phyloP scores from a whole-genome alignment of 2,113 vertebrate genomes.

The Stercorarius parasiticus region DNA sequence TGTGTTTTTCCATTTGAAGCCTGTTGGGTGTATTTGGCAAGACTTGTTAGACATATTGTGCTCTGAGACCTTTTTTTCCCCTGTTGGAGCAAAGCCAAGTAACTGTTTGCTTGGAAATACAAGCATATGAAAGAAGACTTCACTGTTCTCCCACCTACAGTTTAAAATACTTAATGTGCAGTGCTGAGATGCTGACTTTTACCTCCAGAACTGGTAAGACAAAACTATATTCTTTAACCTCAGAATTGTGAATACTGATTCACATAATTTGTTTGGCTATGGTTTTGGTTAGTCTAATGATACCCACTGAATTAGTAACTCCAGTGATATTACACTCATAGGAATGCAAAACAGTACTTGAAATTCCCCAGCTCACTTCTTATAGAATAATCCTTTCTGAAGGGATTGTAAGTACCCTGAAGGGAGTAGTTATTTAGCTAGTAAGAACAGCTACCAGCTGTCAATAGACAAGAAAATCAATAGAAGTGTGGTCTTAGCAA shows the following conservation, averaged over 20 bases:
- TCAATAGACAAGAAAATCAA: neutral
- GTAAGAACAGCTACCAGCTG: neutral
- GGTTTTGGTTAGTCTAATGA: neutral
- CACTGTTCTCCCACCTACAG: neutral
- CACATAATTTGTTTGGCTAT: neutral
- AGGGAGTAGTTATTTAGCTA: neutral
- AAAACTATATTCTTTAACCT: neutral
- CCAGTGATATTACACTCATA: neutral
- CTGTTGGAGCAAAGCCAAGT: neutral
- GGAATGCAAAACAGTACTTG: neutral
- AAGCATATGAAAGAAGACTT: neutral
- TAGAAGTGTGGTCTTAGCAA: neutral
- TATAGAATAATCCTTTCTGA: neutral
- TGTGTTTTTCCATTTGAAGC: neutral
- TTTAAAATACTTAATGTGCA: neutral
- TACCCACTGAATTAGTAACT: neutral
- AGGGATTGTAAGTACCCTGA: neutral
- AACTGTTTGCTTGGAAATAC: neutral
- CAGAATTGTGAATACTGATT: neutral
- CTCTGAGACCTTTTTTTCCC: neutral
- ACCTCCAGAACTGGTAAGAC: neutral
- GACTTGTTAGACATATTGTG: neutral
- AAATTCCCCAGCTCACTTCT: neutral
- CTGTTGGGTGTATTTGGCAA: neutral
- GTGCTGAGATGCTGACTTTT: neutral